phyloP scores from a whole-genome alignment of 1,140 invertebrate genomes.

The Zaprionus ghesquierei region DNA sequence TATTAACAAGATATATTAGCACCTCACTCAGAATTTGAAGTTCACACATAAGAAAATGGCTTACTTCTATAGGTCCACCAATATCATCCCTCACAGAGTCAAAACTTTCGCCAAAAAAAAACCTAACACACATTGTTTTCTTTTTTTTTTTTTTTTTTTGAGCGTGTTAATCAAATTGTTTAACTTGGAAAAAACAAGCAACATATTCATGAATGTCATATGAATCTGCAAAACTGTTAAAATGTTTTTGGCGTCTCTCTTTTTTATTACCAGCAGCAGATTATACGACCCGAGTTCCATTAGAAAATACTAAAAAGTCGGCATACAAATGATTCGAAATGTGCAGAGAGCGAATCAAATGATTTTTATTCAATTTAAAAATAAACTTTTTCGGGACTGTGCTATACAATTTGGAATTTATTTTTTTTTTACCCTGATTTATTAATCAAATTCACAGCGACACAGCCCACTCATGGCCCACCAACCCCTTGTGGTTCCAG shows the following conservation, averaged over 20 bases:
- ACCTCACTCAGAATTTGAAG: conserved; percentile 49
- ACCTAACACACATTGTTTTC: conserved; percentile 31
- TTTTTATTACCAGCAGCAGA: conserved; percentile 12
- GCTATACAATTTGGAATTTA: conserved; percentile 1
- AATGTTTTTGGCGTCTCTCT: neutral
- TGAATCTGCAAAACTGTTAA: conserved; percentile 9
- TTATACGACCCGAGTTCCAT: conserved; percentile 30
- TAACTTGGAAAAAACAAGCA: conserved; percentile 24
- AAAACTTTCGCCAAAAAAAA: conserved; percentile 17
- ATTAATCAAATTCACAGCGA: conserved; percentile 34
- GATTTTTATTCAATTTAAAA: conserved; percentile 33
- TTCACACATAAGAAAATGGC: conserved; percentile 30
- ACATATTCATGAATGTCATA: conserved; percentile 4
- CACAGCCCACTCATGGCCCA: neutral
- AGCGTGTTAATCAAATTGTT: conserved; percentile 60
- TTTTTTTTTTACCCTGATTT: conserved; percentile 11
- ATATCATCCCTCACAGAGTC: neutral
- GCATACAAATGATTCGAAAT: conserved; percentile 8
- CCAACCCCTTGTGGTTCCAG: neutral
- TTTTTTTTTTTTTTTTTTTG: conserved; percentile 26
- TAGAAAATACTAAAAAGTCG: conserved; percentile 17
- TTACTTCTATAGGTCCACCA: neutral
- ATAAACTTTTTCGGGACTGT: conserved; percentile 25
- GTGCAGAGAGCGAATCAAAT: conserved; percentile 18
- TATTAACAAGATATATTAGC: conserved; percentile 75